Evolutionary conservation across 2,888 invertebrate species (phyloP), one percentile per base, ranked within the genome.

Genomic region (Cantharis rufa): DNA sequence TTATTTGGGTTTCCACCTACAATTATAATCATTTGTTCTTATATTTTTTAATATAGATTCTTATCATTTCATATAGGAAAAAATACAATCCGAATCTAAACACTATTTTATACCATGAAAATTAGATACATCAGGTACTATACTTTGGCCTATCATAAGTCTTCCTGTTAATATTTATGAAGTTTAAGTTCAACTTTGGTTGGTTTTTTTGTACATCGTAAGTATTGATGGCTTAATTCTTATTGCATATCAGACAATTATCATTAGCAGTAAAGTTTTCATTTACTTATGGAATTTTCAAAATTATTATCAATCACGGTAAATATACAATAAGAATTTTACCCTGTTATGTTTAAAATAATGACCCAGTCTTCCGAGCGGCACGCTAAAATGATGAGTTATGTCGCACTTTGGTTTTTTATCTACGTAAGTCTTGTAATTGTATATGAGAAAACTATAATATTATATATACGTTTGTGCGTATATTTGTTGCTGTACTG

Each of bases 401-500:
- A 71, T 71, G 77, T 77, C 73, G 78, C 76, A 78, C 70, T 69
- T 74, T 71, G 78, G 72, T 76, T 78, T 76, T 75, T 79, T 79
- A 77, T 75, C 77, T 78, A 81, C 77, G 80, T 78, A 79, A 77
- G 77, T 78, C 78, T 75, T 77, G 75, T 80, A 80, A 71, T 69
- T 75, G 75, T 76, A 78, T 80, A 75, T 76, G 48, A 48, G 48
- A 48, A 48, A 48, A 48, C 48, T 48, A 48, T 76, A 72, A 75
- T 75, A 76, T 76, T 75, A 78, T 77, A 80, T 78, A 80, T 81
- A 66, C 77, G 78, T 79, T 48, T 80, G 79, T 82, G 82, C 82
- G 82, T 81, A 81, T 82, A 81, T 80, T 81, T 82, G 82, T 83
- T 82, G 81, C 80, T 80, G 80, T 80, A 80, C 76, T 80, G 77